Base-by-base conservation (phyloP, 2,113 vertebrate genomes). In the Furnarius figulus region DNA sequence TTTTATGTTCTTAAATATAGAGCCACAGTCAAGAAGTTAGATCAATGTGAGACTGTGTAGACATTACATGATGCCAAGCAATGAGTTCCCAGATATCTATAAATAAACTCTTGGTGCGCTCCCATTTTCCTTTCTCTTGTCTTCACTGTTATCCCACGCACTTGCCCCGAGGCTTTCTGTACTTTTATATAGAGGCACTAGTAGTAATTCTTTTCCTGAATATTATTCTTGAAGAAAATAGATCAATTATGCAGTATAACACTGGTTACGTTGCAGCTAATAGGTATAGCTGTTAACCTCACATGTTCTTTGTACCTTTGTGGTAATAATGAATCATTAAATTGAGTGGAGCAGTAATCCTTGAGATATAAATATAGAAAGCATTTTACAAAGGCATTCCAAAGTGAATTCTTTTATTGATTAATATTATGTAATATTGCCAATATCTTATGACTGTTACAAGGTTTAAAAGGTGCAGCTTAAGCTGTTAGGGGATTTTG, bases 1-100 rank as follows among this genome's bases (percentile, higher is more conserved):
- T 86, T 93, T 95, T 67, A 52, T 92, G 23, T 50, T 90, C 24
- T 95, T 92, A 96, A 86, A 92, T 86, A 25, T 17, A 55, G 83
- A 80, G 14, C 39, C 37, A 12, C 81, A 85, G 74, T 87, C 62
- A 91, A 61, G 75, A 87, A 79, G 84, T 94, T 68, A 68, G 44
- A 76, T 85, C 40, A 40, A 0, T 78, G 58, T 81, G 80, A 85
- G 77, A 87, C 84, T 89, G 52, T 44, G 31, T 78, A 91, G 89
- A 94, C n/a, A 10, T 65, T 72, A 52, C 16, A 53, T 9, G 70
- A 72, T 89, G 84, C 84, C 53, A 91, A 91, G 76, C 85, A 87
- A 78, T 66, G 28, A 85, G 47, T 96, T 95, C 58, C 59, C 35
- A 82, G 81, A 87, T 96, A 94, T 42, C 92, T 95, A 87, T 92